Evolutionary conservation across 2,113 vertebrate genomes (phyloP).

Genomic region (Xenopus borealis): DNA sequence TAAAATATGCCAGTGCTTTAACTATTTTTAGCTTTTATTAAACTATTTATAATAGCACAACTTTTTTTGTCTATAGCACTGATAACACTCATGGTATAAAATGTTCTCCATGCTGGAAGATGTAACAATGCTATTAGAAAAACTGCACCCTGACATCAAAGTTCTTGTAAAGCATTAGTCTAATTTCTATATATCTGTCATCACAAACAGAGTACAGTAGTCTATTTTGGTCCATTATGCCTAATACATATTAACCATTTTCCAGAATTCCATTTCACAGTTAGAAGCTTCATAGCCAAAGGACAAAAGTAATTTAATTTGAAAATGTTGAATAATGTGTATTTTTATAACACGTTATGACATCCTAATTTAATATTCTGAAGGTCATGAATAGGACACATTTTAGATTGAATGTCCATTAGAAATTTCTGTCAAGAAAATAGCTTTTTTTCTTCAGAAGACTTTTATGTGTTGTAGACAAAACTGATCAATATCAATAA

Average conservation of each 20-base stretch:
- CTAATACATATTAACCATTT: constrained; percentile 29
- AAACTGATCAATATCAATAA: not conserved
- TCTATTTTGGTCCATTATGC: constrained; percentile 13
- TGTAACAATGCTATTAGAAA: not conserved
- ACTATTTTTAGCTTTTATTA: not conserved
- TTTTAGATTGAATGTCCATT: not conserved
- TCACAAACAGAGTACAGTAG: constrained; percentile 18
- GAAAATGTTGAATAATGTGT: constrained; percentile 21
- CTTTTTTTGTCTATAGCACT: not conserved
- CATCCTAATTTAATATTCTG: constrained; percentile 13
- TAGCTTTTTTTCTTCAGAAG: not conserved
- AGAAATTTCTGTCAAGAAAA: not conserved
- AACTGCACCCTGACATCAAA: not conserved
- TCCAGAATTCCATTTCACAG: constrained; percentile 2
- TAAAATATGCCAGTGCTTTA: not conserved
- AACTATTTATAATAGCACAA: not conserved
- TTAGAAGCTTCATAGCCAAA: constrained; percentile 17
- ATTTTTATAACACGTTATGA: constrained; percentile 12
- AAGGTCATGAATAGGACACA: constrained; percentile 5
- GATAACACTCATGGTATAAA: not conserved
- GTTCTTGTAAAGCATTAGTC: constrained; percentile 4
- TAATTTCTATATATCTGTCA: not conserved
- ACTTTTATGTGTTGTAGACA: not conserved
- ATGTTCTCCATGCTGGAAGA: not conserved
- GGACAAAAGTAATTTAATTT: constrained; percentile 29